phyloP scores from a whole-genome alignment of 2,113 vertebrate genomes.

The Percopsis transmontana region DNA sequence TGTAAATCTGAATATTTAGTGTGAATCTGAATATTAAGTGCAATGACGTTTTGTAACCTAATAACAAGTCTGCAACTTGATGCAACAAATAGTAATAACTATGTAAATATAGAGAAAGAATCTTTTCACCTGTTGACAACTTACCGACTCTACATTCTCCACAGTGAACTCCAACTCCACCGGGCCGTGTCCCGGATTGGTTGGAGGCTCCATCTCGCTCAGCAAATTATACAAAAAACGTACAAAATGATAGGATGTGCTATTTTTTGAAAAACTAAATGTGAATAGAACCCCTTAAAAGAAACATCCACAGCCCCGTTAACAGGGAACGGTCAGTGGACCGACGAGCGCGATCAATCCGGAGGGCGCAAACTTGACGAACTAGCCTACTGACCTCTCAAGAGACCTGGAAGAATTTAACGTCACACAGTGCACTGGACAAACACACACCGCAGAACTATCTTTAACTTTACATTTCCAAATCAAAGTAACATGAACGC shows the following conservation, averaged over 20 bases:
- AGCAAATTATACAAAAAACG: neutral
- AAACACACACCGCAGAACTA: neutral
- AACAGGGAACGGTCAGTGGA: constrained; percentile 1
- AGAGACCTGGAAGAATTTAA: constrained; percentile 17
- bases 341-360: constrained; percentile 30
- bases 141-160: constrained; percentile 90
- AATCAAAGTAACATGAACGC: neutral
- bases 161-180: constrained; percentile 83
- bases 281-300: neutral
- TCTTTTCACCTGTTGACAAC: constrained; percentile 7
- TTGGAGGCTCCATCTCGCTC: constrained; percentile 50
- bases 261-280: constrained; percentile 15
- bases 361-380: constrained; percentile 41
- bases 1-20: neutral
- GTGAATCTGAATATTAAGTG: neutral
- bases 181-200: constrained; percentile 49
- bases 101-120: no score
- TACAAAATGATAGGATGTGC: neutral
- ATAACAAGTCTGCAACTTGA: neutral
- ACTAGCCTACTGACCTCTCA: constrained; percentile 45
- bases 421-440: constrained; percentile 13
- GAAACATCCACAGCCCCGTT: neutral
- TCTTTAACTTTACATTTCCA: neutral
- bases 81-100: neutral
- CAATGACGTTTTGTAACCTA: neutral